Base-by-base conservation (phyloP, 2,797 vertebrate genomes). In the Gymnocypris eckloni region DNA sequence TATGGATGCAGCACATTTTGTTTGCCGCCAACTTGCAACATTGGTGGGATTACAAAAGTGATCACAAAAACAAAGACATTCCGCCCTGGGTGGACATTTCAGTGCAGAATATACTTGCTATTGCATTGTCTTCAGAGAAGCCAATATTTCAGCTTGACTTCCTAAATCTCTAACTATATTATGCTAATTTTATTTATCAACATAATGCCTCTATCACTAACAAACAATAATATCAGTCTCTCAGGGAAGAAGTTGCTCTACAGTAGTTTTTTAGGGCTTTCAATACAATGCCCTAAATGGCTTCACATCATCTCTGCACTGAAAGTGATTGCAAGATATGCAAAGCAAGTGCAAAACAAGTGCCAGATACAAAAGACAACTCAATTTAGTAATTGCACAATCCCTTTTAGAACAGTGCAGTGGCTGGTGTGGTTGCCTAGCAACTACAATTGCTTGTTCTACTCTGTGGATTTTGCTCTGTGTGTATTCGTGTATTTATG, bases 361-460 rank as follows among this genome's bases (percentile, higher is more conserved):
- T 56, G 54, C 20, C 22, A 56, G 20, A 22, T 56, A 59, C 54
- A 59, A 59, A 59, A 59, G 56, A n/a, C 56, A 10, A 10, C 22
- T n/a, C 3, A 10, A 59, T 59, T 59, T 59, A 59, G 20, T 56
- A 56, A 3, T 56, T 56, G 18, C 1, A 56, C 20, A 22, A 22
- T 56, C 54, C 9, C 18, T 56, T 59, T 82, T 50, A 45, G 48
- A 52, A 13, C 11, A 37, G 69, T 43, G 18, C 39, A 45, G 90
- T 92, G 90, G 41, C 84, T 41, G 54, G 79, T 56, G 37, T 75
- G 45, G 94, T 94, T 93, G 90, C 94, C 83, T 94, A 93, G 95
- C 92, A 94, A 95, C 95, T 92, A 89, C 90, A 91, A 91, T 81
- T 85, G 86, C 25, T 75, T 66, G 82, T 66, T 28, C 61, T 50